Conservation (phyloP, 35 echinoderm and acorn worm genomes). For the Ptychodera flava region DNA sequence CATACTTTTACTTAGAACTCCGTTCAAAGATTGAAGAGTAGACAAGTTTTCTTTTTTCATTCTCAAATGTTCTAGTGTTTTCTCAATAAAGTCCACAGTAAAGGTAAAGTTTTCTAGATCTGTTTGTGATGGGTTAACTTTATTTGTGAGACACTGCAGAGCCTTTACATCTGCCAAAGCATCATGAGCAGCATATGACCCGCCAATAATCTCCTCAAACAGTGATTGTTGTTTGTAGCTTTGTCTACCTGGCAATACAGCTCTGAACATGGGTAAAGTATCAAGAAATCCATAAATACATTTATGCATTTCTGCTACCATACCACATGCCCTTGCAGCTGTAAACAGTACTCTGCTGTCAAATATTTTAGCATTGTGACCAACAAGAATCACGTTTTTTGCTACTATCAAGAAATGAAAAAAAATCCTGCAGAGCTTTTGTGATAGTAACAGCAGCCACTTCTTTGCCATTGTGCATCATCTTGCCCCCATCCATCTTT, state of each 20-base stretch:
- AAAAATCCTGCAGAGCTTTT: neutral
- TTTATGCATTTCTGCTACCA: neutral
- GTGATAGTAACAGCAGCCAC: neutral
- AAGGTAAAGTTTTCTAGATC: neutral
- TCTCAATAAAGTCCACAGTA: neutral
- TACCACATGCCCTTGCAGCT: neutral
- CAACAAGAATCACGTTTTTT: neutral
- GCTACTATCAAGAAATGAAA: neutral
- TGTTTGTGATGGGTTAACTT: neutral
- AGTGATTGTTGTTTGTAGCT: neutral
- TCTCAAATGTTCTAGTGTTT: neutral
- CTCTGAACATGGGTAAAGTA: neutral
- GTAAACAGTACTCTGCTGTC: neutral
- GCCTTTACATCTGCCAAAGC: neutral
- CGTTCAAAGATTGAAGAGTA: neutral
- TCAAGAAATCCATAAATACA: neutral
- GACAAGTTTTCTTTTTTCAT: neutral
- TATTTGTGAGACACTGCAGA: neutral
- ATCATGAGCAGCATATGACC: neutral
- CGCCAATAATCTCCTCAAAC: neutral
- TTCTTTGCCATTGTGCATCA: neutral
- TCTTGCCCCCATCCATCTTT: neutral
- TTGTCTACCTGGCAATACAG: neutral
- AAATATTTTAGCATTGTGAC: neutral
- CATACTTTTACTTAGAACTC: neutral